Conservation (phyloP, 2,888 invertebrate genomes). For the Ennomos fuscantarius region DNA sequence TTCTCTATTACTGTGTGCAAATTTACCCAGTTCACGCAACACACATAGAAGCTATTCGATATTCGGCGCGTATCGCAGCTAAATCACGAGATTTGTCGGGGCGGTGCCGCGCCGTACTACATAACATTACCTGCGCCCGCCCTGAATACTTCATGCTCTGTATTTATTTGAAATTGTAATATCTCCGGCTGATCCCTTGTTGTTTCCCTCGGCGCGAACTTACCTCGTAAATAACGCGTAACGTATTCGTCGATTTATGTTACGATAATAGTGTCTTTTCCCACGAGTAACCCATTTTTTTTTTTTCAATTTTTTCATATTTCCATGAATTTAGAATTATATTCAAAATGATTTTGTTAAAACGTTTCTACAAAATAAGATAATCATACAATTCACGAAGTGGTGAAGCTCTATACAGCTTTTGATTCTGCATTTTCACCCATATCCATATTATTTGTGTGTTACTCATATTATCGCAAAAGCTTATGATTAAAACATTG, state of each 20-base stretch:
- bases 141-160: conserved; percentile 83
- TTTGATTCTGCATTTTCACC: conserved; percentile 7
- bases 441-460: background rate
- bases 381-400: conserved; percentile 14
- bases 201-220: conserved; percentile 74
- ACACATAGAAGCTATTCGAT: conserved; percentile 76
- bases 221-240: conserved; percentile 77
- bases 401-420: conserved; percentile 15
- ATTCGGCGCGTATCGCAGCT: conserved; percentile 81
- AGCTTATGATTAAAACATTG: too few species aligned
- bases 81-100: conserved; percentile 85
- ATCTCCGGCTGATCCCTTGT: conserved; percentile 78
- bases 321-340: conserved; percentile 21
- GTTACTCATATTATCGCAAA: too few species aligned
- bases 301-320: conserved; percentile 37
- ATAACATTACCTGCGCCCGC: conserved; percentile 80
- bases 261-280: conserved; percentile 68
- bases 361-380: conserved; percentile 16
- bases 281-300: conserved; percentile 52
- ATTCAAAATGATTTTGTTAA: conserved; percentile 22
- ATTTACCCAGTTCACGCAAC: conserved; percentile 81
- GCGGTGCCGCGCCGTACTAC: conserved; percentile 75
- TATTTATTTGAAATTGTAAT: conserved; percentile 85
- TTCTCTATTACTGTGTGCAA: conserved; percentile 78
- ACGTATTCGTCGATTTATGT: conserved; percentile 75